Evolutionary conservation across 2,888 invertebrate species (phyloP).

Genomic region (Cheilosia urbana): DNA sequence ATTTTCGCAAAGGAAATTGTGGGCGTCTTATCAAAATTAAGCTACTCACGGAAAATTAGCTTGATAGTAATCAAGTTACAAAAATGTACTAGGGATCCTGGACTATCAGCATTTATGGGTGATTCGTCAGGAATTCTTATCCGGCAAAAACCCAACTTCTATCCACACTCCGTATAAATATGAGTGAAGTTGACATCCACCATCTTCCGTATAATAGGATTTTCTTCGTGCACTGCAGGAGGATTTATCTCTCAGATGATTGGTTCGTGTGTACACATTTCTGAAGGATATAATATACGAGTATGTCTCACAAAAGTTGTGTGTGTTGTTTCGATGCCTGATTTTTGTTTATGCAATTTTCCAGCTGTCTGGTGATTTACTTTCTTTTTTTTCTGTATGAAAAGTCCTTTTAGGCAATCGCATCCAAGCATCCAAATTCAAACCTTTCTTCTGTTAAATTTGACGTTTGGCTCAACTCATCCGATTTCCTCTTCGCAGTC

Average conservation of each 20-base stretch:
- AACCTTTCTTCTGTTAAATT: constrained; percentile 31
- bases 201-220: constrained; percentile 32
- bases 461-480: constrained; percentile 30
- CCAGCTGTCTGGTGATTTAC: not conserved
- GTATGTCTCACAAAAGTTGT: too few species aligned
- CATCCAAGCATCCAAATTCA: not conserved
- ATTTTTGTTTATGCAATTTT: constrained; percentile 19
- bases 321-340: constrained; percentile 14
- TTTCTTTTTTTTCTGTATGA: not conserved
- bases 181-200: constrained; percentile 34
- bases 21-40: too few species aligned
- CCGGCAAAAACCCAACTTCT: not conserved
- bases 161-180: not conserved
- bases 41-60: too few species aligned
- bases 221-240: constrained; percentile 4
- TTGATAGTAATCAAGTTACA: too few species aligned
- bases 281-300: constrained; percentile 4
- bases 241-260: constrained; percentile 43
- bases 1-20: too few species aligned
- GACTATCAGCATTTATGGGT: not conserved
- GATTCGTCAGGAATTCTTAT: constrained; percentile 43
- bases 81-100: too few species aligned
- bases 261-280: constrained; percentile 25
- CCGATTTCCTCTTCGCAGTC: not conserved
- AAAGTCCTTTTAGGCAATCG: constrained; percentile 8